Conservation (phyloP, 2,113 vertebrate genomes). For the Phaethornis superciliosus region DNA sequence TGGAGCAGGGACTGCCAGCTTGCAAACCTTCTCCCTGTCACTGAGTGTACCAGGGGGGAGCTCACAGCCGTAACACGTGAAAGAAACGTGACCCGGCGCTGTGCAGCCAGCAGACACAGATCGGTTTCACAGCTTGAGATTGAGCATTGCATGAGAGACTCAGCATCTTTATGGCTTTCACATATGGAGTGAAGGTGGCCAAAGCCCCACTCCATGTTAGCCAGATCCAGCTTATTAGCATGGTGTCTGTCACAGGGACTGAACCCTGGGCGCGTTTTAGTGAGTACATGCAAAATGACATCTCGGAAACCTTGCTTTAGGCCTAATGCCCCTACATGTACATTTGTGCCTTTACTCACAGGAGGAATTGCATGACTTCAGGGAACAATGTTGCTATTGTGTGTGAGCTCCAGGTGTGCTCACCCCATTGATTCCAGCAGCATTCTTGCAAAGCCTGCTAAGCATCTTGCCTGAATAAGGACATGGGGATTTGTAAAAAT, state of each 20-base stretch:
- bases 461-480: background rate
- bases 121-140: background rate
- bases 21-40: background rate
- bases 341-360: fast-evolving
- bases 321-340: fast-evolving
- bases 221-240: background rate
- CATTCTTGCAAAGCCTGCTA: background rate
- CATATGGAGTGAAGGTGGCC: background rate
- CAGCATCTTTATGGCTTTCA: background rate
- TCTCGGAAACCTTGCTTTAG: background rate
- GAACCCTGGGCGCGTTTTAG: fast-evolving
- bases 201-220: background rate
- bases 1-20: background rate
- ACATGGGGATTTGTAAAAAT: background rate
- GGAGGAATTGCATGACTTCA: background rate
- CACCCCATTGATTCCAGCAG: background rate
- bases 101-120: background rate
- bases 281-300: background rate
- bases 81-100: background rate
- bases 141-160: background rate
- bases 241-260: fast-evolving
- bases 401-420: background rate
- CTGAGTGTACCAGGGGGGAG: background rate
- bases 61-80: background rate
- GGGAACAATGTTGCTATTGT: background rate